A percentile compares a stretch with the other conserved stretches of the same genome.
Evolutionary conservation across 2,113 vertebrate species (phyloP).

Genomic region (Tyrannus savana): DNA sequence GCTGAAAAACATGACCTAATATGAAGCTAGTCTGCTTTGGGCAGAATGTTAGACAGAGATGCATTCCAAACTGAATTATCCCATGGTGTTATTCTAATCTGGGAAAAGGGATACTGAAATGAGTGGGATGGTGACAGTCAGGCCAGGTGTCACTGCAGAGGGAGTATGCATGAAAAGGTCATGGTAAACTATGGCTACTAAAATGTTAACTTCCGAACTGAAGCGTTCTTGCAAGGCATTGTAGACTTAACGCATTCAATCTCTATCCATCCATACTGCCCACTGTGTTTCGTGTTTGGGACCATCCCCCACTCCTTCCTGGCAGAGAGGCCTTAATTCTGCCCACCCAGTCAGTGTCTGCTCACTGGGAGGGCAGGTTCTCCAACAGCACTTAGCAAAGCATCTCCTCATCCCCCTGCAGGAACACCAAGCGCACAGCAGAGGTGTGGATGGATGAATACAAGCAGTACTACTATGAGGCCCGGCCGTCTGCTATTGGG

Average conservation of each 20-base stretch:
- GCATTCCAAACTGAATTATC: background rate
- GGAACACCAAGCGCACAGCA: constrained; percentile 95
- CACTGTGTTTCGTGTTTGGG: background rate
- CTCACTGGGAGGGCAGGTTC: background rate
- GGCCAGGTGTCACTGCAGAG: background rate
- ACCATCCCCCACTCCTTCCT: background rate
- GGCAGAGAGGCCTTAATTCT: background rate
- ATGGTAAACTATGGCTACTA: background rate
- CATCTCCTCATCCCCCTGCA: constrained; percentile 29
- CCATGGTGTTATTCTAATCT: accelerated
- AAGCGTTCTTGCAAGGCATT: background rate
- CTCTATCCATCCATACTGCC: background rate
- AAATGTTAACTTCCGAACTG: background rate
- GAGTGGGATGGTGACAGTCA: background rate
- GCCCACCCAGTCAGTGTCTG: background rate
- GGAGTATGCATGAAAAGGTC: background rate
- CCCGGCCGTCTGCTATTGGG: constrained; percentile 92
- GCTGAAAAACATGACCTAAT: background rate
- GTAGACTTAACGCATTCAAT: background rate
- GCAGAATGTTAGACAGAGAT: background rate
- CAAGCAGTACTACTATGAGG: constrained; percentile 97
- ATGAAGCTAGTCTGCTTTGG: background rate
- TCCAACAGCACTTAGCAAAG: background rate
- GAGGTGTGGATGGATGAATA: constrained; percentile 99
- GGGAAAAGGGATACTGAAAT: background rate